Percentiles rank a stretch among this genome's conserved stretches.
These are phyloP conservation scores for Margarornis squamiger DNA, from an alignment of 2,797 vertebrate species.

Conservation along the genomic window DNA sequence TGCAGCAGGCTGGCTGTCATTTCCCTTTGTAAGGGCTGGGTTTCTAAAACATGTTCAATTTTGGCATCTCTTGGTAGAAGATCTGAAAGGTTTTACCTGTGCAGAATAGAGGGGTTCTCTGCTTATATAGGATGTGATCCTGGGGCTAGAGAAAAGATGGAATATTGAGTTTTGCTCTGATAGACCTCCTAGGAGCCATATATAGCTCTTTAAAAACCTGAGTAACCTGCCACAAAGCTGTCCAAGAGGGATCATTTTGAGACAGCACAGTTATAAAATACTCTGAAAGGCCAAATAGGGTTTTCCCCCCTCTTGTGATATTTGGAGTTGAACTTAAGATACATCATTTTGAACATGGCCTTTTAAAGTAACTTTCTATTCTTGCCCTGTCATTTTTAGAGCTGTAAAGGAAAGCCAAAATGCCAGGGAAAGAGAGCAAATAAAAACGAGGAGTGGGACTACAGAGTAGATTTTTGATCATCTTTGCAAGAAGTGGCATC, in stretches of 20 bases:
- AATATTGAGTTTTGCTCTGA: background rate
- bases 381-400: constrained; percentile 23
- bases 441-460: background rate
- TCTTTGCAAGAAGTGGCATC: constrained; percentile 25
- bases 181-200: background rate
- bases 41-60: background rate
- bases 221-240: background rate
- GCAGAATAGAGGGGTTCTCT: background rate
- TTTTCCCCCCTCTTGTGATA: background rate
- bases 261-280: background rate
- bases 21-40: background rate
- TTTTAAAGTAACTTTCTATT: constrained; percentile 44
- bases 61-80: background rate
- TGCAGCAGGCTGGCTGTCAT: background rate
- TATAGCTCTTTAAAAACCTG: background rate
- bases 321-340: constrained; percentile 18
- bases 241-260: accelerated
- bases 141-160: background rate
- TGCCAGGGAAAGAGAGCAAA: background rate
- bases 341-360: background rate
- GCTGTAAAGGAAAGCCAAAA: constrained; percentile 4
- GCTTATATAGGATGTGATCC: background rate
- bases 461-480: background rate
- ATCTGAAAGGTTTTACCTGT: background rate
- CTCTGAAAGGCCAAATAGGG: background rate